Evolutionary conservation across 2,888 invertebrate genomes (phyloP).

Genomic region (Aspidiotus destructor): DNA sequence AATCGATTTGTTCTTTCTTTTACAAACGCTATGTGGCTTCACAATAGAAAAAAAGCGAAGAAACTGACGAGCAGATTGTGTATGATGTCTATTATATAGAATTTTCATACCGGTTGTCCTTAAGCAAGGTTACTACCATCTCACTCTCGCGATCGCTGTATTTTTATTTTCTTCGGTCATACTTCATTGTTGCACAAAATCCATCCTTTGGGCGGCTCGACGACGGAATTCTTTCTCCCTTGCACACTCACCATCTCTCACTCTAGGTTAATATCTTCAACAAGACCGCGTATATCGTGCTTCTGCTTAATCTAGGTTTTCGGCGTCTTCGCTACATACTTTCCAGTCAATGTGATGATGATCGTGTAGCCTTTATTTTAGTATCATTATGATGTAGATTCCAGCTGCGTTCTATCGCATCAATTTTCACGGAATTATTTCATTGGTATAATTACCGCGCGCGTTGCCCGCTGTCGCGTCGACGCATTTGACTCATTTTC

Average conservation of each 20-base stretch:
- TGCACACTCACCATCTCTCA: neutral
- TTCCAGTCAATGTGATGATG: neutral
- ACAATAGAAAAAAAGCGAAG: no score
- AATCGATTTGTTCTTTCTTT: constrained; percentile 24
- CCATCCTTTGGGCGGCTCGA: constrained; percentile 13
- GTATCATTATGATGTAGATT: no score
- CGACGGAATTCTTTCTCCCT: neutral
- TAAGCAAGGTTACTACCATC: constrained; percentile 30
- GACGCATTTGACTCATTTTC: no score
- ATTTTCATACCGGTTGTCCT: constrained; percentile 29
- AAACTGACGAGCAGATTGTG: constrained; percentile 13
- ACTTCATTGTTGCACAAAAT: constrained; percentile 23
- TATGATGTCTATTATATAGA: constrained; percentile 22
- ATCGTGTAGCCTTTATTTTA: no score
- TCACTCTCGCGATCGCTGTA: constrained; percentile 5
- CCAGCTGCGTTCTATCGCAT: no score
- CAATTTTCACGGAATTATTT: no score
- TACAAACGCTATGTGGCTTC: neutral
- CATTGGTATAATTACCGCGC: no score
- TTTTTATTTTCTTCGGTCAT: constrained; percentile 22
- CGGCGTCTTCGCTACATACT: neutral
- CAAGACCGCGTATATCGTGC: neutral
- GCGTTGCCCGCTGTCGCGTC: no score
- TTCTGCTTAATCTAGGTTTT: neutral
- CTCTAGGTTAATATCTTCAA: constrained; percentile 13